Conservation (phyloP, 2,797 vertebrate genomes). For the Sebastes vulpes region DNA sequence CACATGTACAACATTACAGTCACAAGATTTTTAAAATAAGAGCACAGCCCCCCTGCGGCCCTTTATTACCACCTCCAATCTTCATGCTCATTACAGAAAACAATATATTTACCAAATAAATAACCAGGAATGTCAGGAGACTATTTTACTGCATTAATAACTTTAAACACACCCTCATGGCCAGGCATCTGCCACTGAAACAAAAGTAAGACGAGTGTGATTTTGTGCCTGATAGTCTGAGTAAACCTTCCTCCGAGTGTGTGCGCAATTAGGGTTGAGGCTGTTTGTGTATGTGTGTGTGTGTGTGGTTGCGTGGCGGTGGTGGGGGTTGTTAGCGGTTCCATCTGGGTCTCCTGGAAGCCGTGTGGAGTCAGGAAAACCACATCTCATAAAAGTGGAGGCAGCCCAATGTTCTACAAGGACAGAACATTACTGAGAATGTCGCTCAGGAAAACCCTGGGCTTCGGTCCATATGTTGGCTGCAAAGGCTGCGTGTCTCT, state of each 20-base stretch:
- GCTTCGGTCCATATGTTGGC: conserved; percentile 94
- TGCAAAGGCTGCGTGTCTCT: conserved; percentile 58
- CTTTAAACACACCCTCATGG: conserved; percentile 40
- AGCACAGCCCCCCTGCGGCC: conserved; percentile 31
- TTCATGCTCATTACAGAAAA: conserved; percentile 20
- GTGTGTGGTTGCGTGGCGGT: conserved; percentile 65
- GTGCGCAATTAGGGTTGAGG: conserved; percentile 75
- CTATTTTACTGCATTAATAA: conserved; percentile 32
- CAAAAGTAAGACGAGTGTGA: conserved; percentile 79
- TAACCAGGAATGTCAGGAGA: not conserved
- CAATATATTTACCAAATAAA: conserved; percentile 27
- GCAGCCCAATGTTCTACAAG: conserved; percentile 99
- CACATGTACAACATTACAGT: conserved; percentile 79
- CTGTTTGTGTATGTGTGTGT: conserved; percentile 61
- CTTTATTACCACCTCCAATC: not conserved
- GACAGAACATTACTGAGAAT: conserved; percentile 99
- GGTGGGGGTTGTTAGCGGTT: conserved; percentile 87
- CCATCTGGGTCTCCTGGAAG: conserved; percentile 98
- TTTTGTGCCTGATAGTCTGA: conserved; percentile 76
- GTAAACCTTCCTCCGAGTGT: conserved; percentile 79
- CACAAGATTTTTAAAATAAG: conserved; percentile 8
- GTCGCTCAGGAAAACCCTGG: conserved; percentile 93
- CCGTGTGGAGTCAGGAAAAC: conserved; percentile 97
- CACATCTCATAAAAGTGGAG: conserved; percentile 96
- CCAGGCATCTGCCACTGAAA: conserved; percentile 84